Conservation (phyloP, 1,140 invertebrate genomes). For the Zaprionus africanus region DNA sequence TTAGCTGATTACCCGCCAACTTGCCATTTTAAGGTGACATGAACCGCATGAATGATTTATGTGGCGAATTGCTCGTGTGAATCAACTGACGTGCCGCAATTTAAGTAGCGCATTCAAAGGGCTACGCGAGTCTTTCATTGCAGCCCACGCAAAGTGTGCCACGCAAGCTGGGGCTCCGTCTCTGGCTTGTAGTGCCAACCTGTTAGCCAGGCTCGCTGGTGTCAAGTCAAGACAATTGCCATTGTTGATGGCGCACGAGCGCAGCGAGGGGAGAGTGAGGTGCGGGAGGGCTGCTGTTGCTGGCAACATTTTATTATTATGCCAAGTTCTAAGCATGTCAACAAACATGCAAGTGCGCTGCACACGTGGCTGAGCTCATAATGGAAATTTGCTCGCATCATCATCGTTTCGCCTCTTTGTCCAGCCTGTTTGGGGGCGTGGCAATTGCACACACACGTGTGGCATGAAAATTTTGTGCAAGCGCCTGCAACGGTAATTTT, state of each 20-base stretch:
- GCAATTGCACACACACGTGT: constrained; percentile 35
- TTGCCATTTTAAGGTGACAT: not conserved
- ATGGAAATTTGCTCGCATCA: constrained; percentile 65
- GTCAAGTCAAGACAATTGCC: constrained; percentile 72
- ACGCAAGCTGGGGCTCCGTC: constrained; percentile 6
- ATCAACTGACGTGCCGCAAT: not conserved
- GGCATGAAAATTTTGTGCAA: constrained; percentile 40
- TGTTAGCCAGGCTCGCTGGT: constrained; percentile 48
- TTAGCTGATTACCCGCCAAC: not conserved
- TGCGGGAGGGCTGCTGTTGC: not conserved
- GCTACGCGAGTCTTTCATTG: not conserved
- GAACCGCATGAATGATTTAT: not conserved
- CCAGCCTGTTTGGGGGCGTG: not conserved
- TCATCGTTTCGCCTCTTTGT: constrained; percentile 2
- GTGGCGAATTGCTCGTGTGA: not conserved
- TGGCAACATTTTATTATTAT: constrained; percentile 66
- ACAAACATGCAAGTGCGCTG: constrained; percentile 67
- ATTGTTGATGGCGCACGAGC: constrained; percentile 57
- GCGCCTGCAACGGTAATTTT: constrained; percentile 62
- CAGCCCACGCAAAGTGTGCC: constrained; percentile 2
- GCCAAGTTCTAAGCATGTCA: constrained; percentile 68
- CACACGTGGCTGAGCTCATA: constrained; percentile 59
- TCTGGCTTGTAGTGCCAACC: constrained; percentile 1
- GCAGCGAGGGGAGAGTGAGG: not conserved
- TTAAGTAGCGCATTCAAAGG: constrained; percentile 9